Evolutionary conservation across 2,888 invertebrate species (phyloP).

Genomic region (Bellardia bayeri): DNA sequence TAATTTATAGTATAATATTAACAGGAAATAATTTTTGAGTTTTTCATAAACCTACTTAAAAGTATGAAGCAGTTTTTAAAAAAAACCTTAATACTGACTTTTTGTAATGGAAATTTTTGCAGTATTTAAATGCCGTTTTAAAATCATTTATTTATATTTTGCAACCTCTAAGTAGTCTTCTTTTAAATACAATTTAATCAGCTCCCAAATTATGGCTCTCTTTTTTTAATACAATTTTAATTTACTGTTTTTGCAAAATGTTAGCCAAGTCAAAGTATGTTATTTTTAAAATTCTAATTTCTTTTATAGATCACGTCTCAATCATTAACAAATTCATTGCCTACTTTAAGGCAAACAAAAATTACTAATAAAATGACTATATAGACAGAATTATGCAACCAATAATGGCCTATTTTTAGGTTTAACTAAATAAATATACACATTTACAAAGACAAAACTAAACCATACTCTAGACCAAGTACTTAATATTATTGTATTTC

Average conservation of each 20-base stretch:
- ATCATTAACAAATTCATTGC: conserved; percentile 60
- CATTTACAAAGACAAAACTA: background rate
- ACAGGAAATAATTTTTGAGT: no score
- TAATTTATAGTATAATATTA: no score
- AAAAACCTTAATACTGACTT: no score
- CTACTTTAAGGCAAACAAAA: conserved; percentile 42
- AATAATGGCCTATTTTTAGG: conserved; percentile 48
- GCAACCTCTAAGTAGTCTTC: no score
- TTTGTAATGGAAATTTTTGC: no score
- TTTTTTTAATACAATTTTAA: no score
- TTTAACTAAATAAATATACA: conserved; percentile 8
- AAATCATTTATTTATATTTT: no score
- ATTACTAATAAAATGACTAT: background rate
- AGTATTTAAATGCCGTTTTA: no score
- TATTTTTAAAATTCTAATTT: conserved; percentile 38
- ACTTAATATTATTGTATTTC: conserved; percentile 13
- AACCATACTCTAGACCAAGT: background rate
- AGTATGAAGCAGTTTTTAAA: no score
- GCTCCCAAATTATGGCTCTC: no score
- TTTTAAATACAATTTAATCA: no score
- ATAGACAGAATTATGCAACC: background rate
- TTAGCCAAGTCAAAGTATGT: conserved; percentile 3
- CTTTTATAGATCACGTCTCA: conserved; percentile 46
- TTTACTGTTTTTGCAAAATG: background rate
- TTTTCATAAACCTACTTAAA: no score